phyloP scores from a whole-genome alignment of 2,888 invertebrate genomes.

The Cetonia aurata region DNA sequence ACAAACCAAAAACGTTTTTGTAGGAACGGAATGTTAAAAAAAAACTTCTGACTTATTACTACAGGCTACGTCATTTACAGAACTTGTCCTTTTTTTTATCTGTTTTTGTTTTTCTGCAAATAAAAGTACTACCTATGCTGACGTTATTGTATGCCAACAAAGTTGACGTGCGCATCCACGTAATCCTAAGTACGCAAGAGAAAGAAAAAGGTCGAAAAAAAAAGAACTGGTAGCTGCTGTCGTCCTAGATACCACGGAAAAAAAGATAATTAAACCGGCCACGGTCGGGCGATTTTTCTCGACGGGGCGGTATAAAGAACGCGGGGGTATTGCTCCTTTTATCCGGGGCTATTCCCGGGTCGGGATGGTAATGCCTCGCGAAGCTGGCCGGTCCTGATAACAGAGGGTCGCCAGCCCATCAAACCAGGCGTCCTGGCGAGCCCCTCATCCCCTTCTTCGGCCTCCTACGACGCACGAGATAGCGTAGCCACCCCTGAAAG shows the following conservation, averaged over 20 bases:
- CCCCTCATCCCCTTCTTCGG: conserved; percentile 48
- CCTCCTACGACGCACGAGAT: conserved; percentile 41
- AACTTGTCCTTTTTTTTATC: no score
- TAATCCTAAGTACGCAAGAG: no score
- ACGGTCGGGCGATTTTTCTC: conserved; percentile 55
- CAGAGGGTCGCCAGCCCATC: conserved; percentile 65
- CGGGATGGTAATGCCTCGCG: conserved; percentile 66
- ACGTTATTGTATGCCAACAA: no score
- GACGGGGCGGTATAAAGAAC: conserved; percentile 53
- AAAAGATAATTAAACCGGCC: conserved; percentile 54
- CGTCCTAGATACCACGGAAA: conserved; percentile 24
- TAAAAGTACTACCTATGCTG: no score
- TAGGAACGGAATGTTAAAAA: no score
- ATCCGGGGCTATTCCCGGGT: conserved; percentile 65
- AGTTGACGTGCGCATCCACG: no score
- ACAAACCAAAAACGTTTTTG: no score
- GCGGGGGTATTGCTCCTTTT: conserved; percentile 54
- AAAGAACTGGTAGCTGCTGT: not conserved
- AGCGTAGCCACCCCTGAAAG: conserved; percentile 53
- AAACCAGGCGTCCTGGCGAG: conserved; percentile 52
- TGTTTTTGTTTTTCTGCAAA: no score
- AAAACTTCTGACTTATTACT: no score
- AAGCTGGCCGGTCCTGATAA: conserved; percentile 68
- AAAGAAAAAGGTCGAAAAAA: no score
- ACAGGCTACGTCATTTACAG: no score